Evolutionary conservation across 35 echinoderm and acorn worm genomes (phyloP).

Genomic region (Anneissia japonica): DNA sequence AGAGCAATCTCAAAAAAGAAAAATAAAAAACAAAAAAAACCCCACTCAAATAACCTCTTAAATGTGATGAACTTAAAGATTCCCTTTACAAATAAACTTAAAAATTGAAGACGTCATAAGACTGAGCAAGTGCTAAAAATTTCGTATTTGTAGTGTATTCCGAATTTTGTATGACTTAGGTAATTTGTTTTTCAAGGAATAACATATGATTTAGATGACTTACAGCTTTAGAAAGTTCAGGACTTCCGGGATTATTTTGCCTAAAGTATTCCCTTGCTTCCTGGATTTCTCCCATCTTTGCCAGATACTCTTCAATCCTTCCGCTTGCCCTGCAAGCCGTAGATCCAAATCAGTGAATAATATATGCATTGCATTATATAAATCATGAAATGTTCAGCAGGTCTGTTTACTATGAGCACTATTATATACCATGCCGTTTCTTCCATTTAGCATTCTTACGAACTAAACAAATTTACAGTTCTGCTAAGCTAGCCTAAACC

Average conservation of each 20-base stretch:
- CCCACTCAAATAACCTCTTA: too few relatives aligned
- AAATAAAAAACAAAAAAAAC: too few relatives aligned
- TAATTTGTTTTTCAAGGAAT: not conserved
- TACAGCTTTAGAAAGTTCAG: conserved; percentile 87
- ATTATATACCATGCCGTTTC: too few relatives aligned
- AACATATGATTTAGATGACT: conserved; percentile 22
- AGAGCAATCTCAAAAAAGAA: too few relatives aligned
- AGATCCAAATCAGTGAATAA: not conserved
- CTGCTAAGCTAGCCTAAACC: too few relatives aligned
- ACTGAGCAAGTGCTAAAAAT: not conserved
- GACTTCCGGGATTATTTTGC: conserved; percentile 87
- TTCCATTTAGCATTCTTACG: too few relatives aligned
- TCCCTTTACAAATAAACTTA: not conserved
- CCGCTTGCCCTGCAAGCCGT: conserved; percentile 70
- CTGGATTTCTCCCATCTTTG: conserved; percentile 62
- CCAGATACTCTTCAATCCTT: conserved; percentile 72
- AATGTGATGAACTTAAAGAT: too few relatives aligned
- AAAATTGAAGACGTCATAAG: not conserved
- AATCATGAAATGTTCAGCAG: not conserved
- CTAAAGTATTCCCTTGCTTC: conserved; percentile 76
- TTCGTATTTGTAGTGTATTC: not conserved
- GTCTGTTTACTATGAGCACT: not conserved
- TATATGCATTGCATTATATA: not conserved
- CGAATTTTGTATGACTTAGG: too few relatives aligned
- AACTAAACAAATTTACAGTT: too few relatives aligned